These are phyloP conservation scores for Paralinhomoeus sp. DNA, from an alignment of 2,888 invertebrate species.

Conservation along the genomic window DNA sequence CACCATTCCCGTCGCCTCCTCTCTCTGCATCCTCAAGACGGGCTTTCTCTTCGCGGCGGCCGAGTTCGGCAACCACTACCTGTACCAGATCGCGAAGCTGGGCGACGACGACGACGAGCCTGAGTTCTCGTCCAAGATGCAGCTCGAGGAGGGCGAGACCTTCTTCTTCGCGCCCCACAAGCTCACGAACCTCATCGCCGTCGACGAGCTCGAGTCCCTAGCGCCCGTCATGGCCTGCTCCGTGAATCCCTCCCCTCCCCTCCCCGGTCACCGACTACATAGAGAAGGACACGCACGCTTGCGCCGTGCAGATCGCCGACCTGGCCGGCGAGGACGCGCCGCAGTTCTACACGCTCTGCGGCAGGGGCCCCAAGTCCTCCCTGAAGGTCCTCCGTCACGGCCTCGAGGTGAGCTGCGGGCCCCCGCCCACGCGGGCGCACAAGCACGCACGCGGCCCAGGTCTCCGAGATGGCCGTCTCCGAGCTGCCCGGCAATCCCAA, in stretches of 20 bases:
- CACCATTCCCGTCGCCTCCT: slow-evolving; percentile 81
- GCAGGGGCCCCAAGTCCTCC: slow-evolving; percentile 77
- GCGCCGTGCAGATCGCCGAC: slow-evolving; percentile 29
- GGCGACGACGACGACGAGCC: slow-evolving; percentile 98
- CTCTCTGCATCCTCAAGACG: slow-evolving; percentile 93
- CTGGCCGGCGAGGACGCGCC: slow-evolving; percentile 90
- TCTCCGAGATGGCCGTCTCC: slow-evolving; percentile 97
- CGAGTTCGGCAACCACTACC: slow-evolving; percentile 94
- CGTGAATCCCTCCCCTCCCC: too few species aligned
- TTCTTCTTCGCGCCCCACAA: slow-evolving; percentile 91
- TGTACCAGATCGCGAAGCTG: slow-evolving; percentile 95
- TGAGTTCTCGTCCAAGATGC: slow-evolving; percentile 93
- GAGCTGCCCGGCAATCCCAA: slow-evolving; percentile 98
- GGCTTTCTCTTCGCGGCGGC: slow-evolving; percentile 94
- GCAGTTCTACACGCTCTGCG: slow-evolving; percentile 84
- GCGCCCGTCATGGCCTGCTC: slow-evolving; percentile 63
- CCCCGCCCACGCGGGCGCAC: too few species aligned
- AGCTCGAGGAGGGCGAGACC: slow-evolving; percentile 89
- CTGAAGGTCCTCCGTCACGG: slow-evolving; percentile 73
- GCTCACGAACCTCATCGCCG: slow-evolving; percentile 72
- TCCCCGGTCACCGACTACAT: too few species aligned
- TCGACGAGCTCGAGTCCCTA: slow-evolving; percentile 85
- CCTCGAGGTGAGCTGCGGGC: slow-evolving; percentile 40
- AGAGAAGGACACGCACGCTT: too few species aligned
- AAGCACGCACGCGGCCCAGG: slow-evolving; percentile 35